Evolutionary conservation across 2,888 invertebrate genomes (phyloP), one percentile per base, ranked within the genome.

Genomic region (Ophion ellenae): DNA sequence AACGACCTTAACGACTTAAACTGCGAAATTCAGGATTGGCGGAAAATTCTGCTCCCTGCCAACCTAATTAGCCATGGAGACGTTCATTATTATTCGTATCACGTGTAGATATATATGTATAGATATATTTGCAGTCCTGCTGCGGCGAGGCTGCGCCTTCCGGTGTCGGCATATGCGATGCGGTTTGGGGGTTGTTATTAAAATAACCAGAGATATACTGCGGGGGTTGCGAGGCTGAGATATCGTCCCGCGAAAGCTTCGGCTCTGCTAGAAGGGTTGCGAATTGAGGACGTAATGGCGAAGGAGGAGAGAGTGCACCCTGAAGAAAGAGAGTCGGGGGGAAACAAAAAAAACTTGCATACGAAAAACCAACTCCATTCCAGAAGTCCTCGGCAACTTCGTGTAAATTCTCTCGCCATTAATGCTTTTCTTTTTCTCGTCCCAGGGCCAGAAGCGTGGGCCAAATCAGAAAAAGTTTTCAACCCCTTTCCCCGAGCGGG

Each of bases 381-480:
- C 47, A 45, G 20, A 28, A 73, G 63, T 69, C 67, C 76, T 66
- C 47, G 67, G 61, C 63, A 78, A 80, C 69, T 28, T 73, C 20
- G 84, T 83, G 87, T 89, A 89, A 88, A 89, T 88, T 86, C 85
- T 84, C 87, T 81, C 82, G 85, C 80, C 80, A 84, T 86, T 85
- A 82, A 81, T 67, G 83, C 69, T 71, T 80, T 75, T 82, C 45
- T 81, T 85, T 85, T 85, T 81, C 24, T 77, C 53, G 20, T 74
- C 28, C 32, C 73, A 9, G 57, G 80, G 40, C 24, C 9, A 67
- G 67, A 36, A 79, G 63, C 53, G 85, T 77, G 57, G 53, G 77
- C 74, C 45, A 74, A 83, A 87, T 85, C 85, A 81, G 88, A 77
- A 86, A 87, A 89, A 90, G 74, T 90, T 90, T 90, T 81, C 77